Base-by-base conservation (phyloP, 1,140 invertebrate genomes). In the Tetraneura akinire region DNA sequence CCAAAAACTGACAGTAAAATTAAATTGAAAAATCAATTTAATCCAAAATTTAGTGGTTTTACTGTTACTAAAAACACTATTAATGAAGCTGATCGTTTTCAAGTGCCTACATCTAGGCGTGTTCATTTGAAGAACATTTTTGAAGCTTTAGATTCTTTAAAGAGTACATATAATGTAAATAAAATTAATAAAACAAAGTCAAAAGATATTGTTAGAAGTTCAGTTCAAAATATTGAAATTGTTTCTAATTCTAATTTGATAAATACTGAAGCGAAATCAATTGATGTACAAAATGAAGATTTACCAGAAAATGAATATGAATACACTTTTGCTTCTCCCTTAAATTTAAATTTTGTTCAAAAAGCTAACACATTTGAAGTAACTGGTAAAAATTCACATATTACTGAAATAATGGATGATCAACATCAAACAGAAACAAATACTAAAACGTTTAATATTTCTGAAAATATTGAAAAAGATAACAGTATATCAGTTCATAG, bases 91-190 rank as follows among this genome's bases (percentile, higher is more conserved):
- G 21, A 60, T 47, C n/a, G 4, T 23, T 16, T n/a, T 57, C 18
- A 42, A n/a, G n/a, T n/a, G n/a, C n/a, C 51, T 57, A 57, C 71
- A 5, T 3, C 53, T 8, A 78, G 74, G 5, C 53, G 53, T 45
- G 29, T 78, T 47, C 62, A 78, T 47, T 62, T 78, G 9, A 55
- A 78, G 47, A 26, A 47, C 47, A 23, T 45, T 42, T 78, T 78
- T 78, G 37, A 23, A 45, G 55, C 74, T 11, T 55, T 62, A 78
- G 74, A 78, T 78, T 78, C 74, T 18, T 23, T 78, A 18, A 78
- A 78, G 26, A 13, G 45, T 45, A 29, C 45, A 26, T 49, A 6
- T 49, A 18, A 18, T 51, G 2, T 29, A n/a, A n/a, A n/a, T 71
- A 37, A 4, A 37, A 45, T 29, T 29, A 71, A 51, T 71, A 45